Evolutionary conservation across 2,888 invertebrate genomes (phyloP).

Genomic region (Imbricaverruca yamaguchii): DNA sequence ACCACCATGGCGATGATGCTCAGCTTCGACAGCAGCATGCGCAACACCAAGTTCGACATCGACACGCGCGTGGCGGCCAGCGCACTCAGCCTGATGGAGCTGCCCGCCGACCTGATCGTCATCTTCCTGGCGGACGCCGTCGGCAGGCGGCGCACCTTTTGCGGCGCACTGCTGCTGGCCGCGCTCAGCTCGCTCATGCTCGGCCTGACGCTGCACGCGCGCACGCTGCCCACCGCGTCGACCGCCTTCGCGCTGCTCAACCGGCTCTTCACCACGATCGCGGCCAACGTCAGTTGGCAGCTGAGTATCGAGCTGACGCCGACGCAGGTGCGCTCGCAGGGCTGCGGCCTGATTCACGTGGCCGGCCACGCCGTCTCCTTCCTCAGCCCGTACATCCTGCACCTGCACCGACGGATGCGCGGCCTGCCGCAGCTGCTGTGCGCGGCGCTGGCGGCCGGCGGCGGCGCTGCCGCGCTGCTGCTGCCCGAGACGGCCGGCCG

Average conservation of each 20-base stretch:
- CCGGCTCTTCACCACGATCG: slow-evolving; percentile 29
- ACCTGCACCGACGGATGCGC: slow-evolving; percentile 23
- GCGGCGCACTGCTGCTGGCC: background rate
- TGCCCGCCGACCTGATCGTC: slow-evolving; percentile 29
- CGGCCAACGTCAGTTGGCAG: slow-evolving; percentile 29
- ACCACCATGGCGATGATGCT: background rate
- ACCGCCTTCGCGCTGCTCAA: slow-evolving; percentile 26
- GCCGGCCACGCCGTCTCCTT: slow-evolving; percentile 25
- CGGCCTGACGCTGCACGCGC: background rate
- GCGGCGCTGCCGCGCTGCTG: slow-evolving; percentile 24
- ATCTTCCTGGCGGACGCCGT: slow-evolving; percentile 26
- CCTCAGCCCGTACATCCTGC: slow-evolving; percentile 23
- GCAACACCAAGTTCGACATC: slow-evolving; percentile 63
- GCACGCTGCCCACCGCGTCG: background rate
- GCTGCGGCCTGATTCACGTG: slow-evolving; percentile 20
- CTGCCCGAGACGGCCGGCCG: slow-evolving; percentile 30
- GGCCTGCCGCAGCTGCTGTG: slow-evolving; percentile 27
- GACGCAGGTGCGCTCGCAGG: slow-evolving; percentile 17
- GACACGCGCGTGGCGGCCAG: slow-evolving; percentile 28
- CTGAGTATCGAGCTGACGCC: slow-evolving; percentile 29
- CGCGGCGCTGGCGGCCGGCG: slow-evolving; percentile 25
- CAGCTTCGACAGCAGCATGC: slow-evolving; percentile 45
- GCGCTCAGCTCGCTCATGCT: background rate
- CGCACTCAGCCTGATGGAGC: slow-evolving; percentile 27
- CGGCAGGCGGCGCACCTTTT: slow-evolving; percentile 26